A percentile compares a stretch with the other conserved stretches of the same genome.
phyloP scores from a whole-genome alignment of 2,888 invertebrate species.

The Stenichneumon culpator region DNA sequence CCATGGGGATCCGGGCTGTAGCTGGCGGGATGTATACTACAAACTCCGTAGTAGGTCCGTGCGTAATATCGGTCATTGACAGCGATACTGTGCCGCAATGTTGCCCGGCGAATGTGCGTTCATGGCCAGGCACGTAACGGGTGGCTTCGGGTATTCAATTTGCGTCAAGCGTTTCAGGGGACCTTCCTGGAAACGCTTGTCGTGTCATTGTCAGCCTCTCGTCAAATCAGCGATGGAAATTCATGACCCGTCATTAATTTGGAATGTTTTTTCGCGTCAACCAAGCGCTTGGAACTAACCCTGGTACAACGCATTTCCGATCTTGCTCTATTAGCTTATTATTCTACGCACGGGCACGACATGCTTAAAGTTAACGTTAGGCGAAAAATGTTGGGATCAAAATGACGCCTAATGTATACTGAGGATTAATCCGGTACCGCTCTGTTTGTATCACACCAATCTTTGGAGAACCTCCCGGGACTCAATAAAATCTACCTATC shows the following conservation, averaged over 20 bases:
- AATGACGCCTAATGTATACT: too few species aligned
- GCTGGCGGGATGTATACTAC: constrained; percentile 57
- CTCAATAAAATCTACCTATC: too few species aligned
- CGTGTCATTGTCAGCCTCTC: background rate
- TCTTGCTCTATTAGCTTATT: too few species aligned
- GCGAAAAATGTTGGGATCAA: too few species aligned
- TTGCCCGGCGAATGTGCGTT: constrained; percentile 79
- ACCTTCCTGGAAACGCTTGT: constrained; percentile 15
- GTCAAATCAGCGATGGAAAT: background rate
- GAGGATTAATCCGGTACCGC: too few species aligned
- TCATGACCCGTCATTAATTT: background rate
- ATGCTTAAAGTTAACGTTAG: too few species aligned
- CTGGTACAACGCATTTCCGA: background rate
- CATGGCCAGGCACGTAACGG: constrained; percentile 77
- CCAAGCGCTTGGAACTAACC: background rate
- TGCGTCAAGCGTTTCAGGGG: too few species aligned
- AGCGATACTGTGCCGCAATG: constrained; percentile 79
- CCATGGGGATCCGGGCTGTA: constrained; percentile 75
- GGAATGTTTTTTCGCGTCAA: background rate
- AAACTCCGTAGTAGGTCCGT: constrained; percentile 68
- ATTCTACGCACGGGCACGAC: too few species aligned
- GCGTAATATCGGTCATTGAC: constrained; percentile 83
- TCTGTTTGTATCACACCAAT: too few species aligned
- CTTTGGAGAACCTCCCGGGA: too few species aligned
- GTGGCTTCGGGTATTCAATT: constrained; percentile 59